A percentile compares a stretch with the other conserved stretches of the same genome.
Evolutionary conservation across 2,797 vertebrate genomes (phyloP).

Genomic region (Acanthurus lineatus): DNA sequence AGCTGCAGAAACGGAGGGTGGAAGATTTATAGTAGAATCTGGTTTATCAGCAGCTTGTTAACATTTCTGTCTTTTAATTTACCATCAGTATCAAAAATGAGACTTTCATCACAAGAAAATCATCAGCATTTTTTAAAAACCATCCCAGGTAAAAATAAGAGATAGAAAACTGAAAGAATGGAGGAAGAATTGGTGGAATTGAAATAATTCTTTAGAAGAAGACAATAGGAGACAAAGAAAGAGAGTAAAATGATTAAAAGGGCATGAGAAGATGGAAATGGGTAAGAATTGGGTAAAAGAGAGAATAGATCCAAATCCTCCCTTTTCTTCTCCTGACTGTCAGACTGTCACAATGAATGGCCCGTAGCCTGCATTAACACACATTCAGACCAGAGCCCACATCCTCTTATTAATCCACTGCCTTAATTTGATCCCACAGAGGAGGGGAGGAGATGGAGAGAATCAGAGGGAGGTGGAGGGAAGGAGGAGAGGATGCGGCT

Average conservation of each 20-base stretch:
- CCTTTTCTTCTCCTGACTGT: constrained; percentile 19
- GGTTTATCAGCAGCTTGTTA: too few species aligned
- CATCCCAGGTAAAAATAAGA: neutral
- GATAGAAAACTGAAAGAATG: constrained; percentile 10
- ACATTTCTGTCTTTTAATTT: neutral
- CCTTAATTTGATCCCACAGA: constrained; percentile 61
- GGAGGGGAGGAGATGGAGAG: too few species aligned
- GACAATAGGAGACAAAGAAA: constrained; percentile 42
- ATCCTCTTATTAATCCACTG: constrained; percentile 60
- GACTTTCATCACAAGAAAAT: neutral
- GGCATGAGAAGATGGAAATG: constrained; percentile 30
- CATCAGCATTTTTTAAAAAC: neutral
- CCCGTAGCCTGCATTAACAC: constrained; percentile 40
- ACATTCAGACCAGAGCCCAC: constrained; percentile 50
- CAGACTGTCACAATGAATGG: constrained; percentile 40
- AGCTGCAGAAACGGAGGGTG: neutral
- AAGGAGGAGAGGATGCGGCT: constrained; percentile 33
- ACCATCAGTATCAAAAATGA: neutral
- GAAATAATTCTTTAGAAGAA: constrained; percentile 32
- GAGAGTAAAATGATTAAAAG: constrained; percentile 51
- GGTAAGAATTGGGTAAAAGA: constrained; percentile 23
- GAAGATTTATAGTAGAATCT: too few species aligned
- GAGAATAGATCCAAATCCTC: constrained; percentile 40
- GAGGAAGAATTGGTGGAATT: constrained; percentile 17
- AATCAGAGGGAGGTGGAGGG: constrained; percentile 8